These are phyloP conservation scores for Pegoplata infirma DNA, from an alignment of 2,888 invertebrate species.

Conservation along the genomic window DNA sequence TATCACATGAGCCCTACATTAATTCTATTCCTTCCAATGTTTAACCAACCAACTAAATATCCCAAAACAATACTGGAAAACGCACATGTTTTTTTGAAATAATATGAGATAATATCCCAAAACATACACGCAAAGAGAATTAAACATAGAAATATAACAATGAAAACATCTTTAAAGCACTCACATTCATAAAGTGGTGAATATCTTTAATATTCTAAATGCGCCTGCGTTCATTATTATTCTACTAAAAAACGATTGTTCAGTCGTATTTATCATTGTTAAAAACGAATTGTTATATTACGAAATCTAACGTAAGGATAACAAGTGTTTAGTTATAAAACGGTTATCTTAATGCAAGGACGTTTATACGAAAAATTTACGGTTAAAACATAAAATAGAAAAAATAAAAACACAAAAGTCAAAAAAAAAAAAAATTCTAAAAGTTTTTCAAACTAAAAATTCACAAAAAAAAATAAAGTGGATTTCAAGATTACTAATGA, in stretches of 20 bases:
- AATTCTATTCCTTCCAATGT: too few relatives aligned
- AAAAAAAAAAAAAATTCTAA: background rate
- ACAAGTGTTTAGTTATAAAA: slow-evolving; percentile 60
- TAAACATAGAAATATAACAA: background rate
- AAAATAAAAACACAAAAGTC: background rate
- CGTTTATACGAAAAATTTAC: slow-evolving; percentile 25
- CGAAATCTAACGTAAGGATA: slow-evolving; percentile 48
- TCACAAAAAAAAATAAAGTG: too few relatives aligned
- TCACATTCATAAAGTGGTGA: slow-evolving; percentile 44
- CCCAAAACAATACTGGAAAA: slow-evolving; percentile 42
- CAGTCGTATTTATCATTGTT: slow-evolving; percentile 15
- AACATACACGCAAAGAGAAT: slow-evolving; percentile 13
- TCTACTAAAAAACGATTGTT: slow-evolving; percentile 36
- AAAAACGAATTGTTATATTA: slow-evolving; percentile 36
- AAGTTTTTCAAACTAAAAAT: too few relatives aligned
- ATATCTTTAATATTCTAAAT: background rate
- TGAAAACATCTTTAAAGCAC: background rate
- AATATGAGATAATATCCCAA: background rate
- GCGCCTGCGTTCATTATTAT: slow-evolving; percentile 44
- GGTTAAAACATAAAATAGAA: background rate
- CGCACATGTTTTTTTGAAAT: slow-evolving; percentile 45
- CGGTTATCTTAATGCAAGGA: slow-evolving; percentile 53
- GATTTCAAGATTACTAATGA: background rate
- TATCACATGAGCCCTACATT: too few relatives aligned
- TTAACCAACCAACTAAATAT: slow-evolving; percentile 11